Conservation (phyloP, 2,888 invertebrate species). For the Hydraecia micacea region DNA sequence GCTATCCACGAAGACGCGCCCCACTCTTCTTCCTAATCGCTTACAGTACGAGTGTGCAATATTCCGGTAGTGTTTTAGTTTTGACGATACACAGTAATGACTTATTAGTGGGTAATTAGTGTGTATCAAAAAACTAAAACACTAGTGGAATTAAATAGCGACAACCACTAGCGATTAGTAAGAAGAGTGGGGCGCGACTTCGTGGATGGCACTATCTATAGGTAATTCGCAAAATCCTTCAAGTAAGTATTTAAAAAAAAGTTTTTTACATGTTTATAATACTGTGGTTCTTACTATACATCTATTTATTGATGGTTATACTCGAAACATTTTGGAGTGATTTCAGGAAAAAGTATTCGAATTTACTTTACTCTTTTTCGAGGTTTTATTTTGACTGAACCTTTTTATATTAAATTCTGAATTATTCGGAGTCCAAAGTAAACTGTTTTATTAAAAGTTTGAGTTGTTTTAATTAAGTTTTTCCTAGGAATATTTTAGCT, state of each 20-base stretch:
- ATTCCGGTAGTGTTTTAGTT: too few species aligned
- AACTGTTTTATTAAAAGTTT: conserved; percentile 20
- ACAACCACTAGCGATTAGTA: too few species aligned
- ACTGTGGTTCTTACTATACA: neutral
- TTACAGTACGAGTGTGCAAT: too few species aligned
- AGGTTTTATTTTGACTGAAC: neutral
- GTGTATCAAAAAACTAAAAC: too few species aligned
- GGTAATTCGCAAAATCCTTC: conserved; percentile 2
- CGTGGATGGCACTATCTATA: too few species aligned
- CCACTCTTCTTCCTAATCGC: too few species aligned
- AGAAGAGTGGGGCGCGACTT: too few species aligned
- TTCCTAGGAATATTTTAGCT: neutral
- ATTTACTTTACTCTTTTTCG: neutral
- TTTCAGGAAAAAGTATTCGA: conserved; percentile 1
- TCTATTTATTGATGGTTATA: neutral
- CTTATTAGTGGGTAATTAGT: too few species aligned
- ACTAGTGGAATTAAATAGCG: too few species aligned
- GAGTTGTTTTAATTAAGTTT: conserved; percentile 5
- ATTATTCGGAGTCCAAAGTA: conserved; percentile 26
- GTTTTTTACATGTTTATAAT: neutral
- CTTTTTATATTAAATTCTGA: conserved; percentile 7
- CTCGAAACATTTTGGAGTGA: neutral
- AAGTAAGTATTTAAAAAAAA: neutral
- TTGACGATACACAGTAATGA: too few species aligned
- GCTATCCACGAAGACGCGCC: too few species aligned